Evolutionary conservation across 2,888 invertebrate genomes (phyloP).

Genomic region (Pharmacophagus antenor): DNA sequence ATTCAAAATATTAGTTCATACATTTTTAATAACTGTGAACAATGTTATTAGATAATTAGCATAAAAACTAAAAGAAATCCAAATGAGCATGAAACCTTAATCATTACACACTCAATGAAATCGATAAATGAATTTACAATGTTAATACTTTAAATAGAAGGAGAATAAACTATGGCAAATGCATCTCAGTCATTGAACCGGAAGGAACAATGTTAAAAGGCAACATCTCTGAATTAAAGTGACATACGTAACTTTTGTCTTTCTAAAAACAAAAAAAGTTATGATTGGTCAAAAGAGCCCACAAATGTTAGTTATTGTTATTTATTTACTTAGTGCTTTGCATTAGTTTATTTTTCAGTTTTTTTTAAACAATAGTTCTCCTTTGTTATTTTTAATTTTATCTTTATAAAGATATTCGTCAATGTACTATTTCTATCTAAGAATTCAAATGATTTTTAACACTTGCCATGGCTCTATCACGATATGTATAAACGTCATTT

Average conservation of each 20-base stretch:
- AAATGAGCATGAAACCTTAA: background rate
- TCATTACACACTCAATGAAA: background rate
- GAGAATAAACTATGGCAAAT: background rate
- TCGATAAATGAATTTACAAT: background rate
- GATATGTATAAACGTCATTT: slow-evolving; percentile 31
- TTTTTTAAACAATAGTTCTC: no score
- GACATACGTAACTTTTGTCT: background rate
- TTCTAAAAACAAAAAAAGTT: no score
- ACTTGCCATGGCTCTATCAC: background rate
- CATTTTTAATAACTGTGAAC: background rate
- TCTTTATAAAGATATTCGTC: background rate
- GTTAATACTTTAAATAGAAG: background rate
- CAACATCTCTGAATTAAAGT: no score
- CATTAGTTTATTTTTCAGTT: no score
- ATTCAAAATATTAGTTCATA: background rate
- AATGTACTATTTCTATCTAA: background rate
- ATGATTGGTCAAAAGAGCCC: no score
- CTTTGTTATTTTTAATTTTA: background rate
- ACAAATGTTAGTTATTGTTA: no score
- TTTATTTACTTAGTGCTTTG: no score
- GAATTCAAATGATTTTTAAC: background rate
- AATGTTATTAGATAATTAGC: background rate
- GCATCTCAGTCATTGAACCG: background rate
- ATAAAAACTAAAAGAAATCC: background rate
- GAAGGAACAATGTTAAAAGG: background rate